Conservation (phyloP, 2,113 vertebrate species). For the Lagopus leucura region DNA sequence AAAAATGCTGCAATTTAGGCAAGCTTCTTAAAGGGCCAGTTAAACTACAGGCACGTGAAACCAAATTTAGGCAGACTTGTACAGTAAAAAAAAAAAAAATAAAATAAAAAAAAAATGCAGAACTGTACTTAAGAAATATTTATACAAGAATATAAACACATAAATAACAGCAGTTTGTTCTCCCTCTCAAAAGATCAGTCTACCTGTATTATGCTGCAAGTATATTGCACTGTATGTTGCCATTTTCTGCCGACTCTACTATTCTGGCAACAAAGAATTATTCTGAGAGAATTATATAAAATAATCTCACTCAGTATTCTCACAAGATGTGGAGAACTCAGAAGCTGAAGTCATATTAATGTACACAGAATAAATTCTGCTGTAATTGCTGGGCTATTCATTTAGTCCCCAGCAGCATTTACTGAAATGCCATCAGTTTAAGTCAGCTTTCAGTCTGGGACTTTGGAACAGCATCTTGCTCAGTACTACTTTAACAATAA, state of each 20-base stretch:
- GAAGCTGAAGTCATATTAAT: neutral
- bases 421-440: neutral
- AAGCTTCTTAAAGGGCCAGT: neutral
- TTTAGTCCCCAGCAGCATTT: neutral
- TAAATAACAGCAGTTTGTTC: neutral
- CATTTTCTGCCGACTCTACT: neutral
- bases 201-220: neutral
- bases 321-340: neutral
- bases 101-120: neutral
- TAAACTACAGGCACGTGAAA: neutral
- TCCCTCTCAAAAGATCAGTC: neutral
- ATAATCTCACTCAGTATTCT: neutral
- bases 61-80: neutral
- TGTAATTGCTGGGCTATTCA: neutral
- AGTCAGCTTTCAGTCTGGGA: neutral
- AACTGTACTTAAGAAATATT: neutral
- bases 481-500: neutral
- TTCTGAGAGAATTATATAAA: neutral
- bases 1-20: neutral
- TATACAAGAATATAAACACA: neutral
- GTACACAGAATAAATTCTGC: neutral
- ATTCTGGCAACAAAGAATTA: fast-evolving
- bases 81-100: neutral
- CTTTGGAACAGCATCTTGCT: neutral
- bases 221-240: neutral